A percentile compares a stretch with the other conserved stretches of the same genome.
Conservation (phyloP, 92 coral and sea anemone species). For the Phymanthus crucifer region DNA sequence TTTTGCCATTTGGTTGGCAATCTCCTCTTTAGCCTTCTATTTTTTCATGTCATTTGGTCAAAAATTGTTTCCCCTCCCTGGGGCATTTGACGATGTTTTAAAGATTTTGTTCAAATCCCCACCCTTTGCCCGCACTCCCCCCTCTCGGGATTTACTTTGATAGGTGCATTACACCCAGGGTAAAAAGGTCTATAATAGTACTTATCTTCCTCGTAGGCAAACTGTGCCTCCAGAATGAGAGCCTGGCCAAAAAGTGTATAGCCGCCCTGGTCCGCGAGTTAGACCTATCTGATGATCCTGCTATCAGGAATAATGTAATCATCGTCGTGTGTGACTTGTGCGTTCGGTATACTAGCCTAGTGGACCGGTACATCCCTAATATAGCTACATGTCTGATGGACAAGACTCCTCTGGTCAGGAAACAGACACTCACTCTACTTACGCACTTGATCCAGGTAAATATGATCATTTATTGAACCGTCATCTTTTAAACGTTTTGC, state of each 20-base stretch:
- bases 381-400: slow-evolving; percentile 93
- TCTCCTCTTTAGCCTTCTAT: too few relatives aligned
- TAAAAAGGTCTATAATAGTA: background rate
- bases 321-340: slow-evolving; percentile 97
- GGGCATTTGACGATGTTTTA: too few relatives aligned
- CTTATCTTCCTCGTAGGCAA: slow-evolving; percentile 58
- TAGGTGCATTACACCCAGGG: too few relatives aligned
- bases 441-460: slow-evolving; percentile 95
- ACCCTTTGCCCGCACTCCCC: too few relatives aligned
- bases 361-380: slow-evolving; percentile 94
- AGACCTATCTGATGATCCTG: slow-evolving; percentile 86
- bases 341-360: slow-evolving; percentile 95
- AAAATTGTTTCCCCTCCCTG: too few relatives aligned
- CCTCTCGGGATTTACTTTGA: too few relatives aligned
- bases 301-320: slow-evolving; percentile 90
- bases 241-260: slow-evolving; percentile 89
- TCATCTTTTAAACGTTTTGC: background rate
- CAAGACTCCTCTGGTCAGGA: slow-evolving; percentile 82
- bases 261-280: slow-evolving; percentile 91
- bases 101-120: too few relatives aligned
- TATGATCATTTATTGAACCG: background rate
- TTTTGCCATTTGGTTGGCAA: too few relatives aligned
- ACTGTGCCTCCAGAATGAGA: slow-evolving; percentile 95
- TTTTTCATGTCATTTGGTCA: too few relatives aligned
- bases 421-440: slow-evolving; percentile 89